phyloP scores from a whole-genome alignment of 2,113 vertebrate species.

The Cichladusa arquata region DNA sequence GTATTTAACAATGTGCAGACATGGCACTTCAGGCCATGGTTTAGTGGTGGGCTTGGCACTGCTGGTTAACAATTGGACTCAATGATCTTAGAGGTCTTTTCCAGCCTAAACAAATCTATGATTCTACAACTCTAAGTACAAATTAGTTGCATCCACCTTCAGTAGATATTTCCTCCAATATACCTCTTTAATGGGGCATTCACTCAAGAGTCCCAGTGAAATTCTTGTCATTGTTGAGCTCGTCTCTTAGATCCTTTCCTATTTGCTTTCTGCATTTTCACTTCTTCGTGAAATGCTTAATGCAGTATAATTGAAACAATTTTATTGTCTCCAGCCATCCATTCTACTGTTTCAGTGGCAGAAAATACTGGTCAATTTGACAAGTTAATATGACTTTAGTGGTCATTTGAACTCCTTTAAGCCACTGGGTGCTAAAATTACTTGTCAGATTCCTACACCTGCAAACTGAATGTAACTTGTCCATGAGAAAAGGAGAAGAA shows the following conservation, averaged over 20 bases:
- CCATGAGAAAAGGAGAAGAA: background rate
- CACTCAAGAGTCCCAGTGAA: background rate
- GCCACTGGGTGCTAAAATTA: constrained; percentile 75
- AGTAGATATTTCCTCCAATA: background rate
- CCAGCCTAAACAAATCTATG: background rate
- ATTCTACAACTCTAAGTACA: background rate
- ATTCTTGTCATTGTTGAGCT: constrained; percentile 31
- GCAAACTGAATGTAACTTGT: constrained; percentile 42
- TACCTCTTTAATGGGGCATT: background rate
- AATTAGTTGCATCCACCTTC: background rate
- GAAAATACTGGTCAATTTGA: constrained; percentile 84
- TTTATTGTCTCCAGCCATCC: constrained; percentile 82
- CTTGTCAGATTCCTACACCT: constrained; percentile 75
- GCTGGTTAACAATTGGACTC: background rate
- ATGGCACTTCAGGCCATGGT: background rate
- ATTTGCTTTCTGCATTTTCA: constrained; percentile 67
- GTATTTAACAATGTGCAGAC: background rate
- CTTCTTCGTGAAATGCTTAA: constrained; percentile 72
- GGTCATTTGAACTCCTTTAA: constrained; percentile 83
- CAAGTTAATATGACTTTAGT: constrained; percentile 81
- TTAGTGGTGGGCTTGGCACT: background rate
- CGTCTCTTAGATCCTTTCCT: constrained; percentile 36
- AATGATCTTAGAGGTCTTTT: background rate
- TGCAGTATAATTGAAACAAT: constrained; percentile 84
- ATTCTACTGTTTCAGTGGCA: constrained; percentile 76